phyloP scores from a whole-genome alignment of 2,113 vertebrate species.

The Pandion haliaetus region DNA sequence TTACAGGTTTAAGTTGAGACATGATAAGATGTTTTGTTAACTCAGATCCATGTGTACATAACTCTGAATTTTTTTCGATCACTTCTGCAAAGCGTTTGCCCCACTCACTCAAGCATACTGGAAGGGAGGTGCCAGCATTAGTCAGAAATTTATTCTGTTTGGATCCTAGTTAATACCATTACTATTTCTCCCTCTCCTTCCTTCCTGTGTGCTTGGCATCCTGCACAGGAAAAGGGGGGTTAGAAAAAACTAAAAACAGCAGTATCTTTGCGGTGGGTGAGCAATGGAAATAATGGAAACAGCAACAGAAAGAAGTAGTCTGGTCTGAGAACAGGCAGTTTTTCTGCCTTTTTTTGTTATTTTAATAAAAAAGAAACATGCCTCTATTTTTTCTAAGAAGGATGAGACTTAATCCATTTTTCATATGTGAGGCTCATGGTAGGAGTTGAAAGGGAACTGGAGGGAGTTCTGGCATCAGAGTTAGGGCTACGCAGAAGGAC shows the following conservation, averaged over 20 bases:
- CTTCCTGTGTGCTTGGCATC: conserved; percentile 8
- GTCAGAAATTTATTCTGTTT: background rate
- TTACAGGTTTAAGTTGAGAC: background rate
- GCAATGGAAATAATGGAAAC: background rate
- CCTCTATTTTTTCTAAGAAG: background rate
- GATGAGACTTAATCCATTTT: background rate
- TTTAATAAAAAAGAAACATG: background rate
- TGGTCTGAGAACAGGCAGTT: background rate
- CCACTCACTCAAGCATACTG: background rate
- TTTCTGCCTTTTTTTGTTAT: background rate
- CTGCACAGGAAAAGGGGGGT: background rate
- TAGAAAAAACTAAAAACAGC: background rate
- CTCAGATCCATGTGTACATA: background rate
- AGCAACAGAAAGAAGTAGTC: background rate
- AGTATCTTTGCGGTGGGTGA: background rate
- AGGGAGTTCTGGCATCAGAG: background rate
- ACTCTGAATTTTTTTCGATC: background rate
- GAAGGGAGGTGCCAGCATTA: background rate
- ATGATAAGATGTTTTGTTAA: background rate
- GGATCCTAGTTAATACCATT: background rate
- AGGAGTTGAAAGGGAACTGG: background rate
- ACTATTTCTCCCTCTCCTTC: background rate
- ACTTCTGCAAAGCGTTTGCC: background rate
- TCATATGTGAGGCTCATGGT: background rate
- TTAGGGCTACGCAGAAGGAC: background rate